Conservation (phyloP, 2,888 invertebrate genomes). For the Parthenolecanium corni region DNA sequence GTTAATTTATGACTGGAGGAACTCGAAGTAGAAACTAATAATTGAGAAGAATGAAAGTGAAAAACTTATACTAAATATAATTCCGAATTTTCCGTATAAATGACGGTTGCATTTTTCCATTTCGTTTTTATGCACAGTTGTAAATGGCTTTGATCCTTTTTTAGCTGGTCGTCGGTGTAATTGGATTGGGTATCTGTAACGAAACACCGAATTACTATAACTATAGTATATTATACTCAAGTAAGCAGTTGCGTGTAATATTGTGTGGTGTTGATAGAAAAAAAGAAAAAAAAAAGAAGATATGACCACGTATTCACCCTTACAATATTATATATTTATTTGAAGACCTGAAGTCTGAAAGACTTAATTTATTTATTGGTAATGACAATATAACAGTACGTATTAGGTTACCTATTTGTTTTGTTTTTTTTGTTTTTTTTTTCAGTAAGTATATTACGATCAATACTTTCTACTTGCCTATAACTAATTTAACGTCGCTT, state of each 20-base stretch:
- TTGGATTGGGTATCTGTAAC: conserved; percentile 11
- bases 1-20: no score
- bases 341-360: no score
- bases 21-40: no score
- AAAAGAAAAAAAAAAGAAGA: no score
- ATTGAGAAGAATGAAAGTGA: background rate
- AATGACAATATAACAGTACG: no score
- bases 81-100: conserved; percentile 22
- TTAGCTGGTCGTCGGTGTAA: conserved; percentile 17
- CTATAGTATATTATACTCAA: background rate
- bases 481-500: conserved; percentile 19
- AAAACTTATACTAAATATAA: conserved; percentile 12
- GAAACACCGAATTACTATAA: background rate
- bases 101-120: conserved; percentile 24
- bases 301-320: no score
- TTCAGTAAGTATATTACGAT: no score
- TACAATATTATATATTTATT: no score
- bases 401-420: background rate
- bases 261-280: no score
- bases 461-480: conserved; percentile 6
- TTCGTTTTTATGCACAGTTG: conserved; percentile 22
- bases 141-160: conserved; percentile 18
- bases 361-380: no score
- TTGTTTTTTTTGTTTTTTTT: no score
- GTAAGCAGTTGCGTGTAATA: no score